Percentiles rank a stretch among this genome's conserved stretches.
Evolutionary conservation across 2,888 invertebrate species (phyloP).

Genomic region (Ormyrus nitidulus): DNA sequence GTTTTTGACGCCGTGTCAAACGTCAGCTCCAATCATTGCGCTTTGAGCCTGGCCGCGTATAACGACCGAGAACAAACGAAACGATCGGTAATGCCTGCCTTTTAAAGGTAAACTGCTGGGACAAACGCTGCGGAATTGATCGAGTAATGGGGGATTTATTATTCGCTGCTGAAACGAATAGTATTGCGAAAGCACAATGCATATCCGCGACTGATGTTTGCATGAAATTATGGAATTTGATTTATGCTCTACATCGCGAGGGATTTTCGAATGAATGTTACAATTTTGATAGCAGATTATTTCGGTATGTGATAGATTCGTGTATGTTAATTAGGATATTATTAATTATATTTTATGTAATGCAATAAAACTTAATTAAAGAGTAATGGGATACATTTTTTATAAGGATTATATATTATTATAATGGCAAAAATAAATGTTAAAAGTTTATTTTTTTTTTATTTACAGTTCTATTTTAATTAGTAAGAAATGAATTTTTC

Average conservation of each 20-base stretch:
- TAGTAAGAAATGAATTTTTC: too few species aligned
- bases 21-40: slow-evolving; percentile 6
- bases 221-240: too few species aligned
- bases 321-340: too few species aligned
- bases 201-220: neutral
- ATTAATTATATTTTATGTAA: too few species aligned
- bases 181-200: neutral
- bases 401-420: too few species aligned
- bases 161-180: neutral
- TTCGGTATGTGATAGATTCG: too few species aligned
- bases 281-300: too few species aligned
- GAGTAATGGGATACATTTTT: too few species aligned
- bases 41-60: neutral
- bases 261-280: too few species aligned
- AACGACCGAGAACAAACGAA: neutral
- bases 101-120: too few species aligned
- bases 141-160: neutral
- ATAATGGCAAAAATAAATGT: neutral
- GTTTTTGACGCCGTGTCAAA: slow-evolving; percentile 31
- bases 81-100: neutral
- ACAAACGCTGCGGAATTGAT: neutral
- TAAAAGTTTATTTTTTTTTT: neutral
- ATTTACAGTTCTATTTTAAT: neutral
- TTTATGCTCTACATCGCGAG: too few species aligned
- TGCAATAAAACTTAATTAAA: too few species aligned